A percentile compares a stretch with the other conserved stretches of the same genome.
Conservation (phyloP, 1,140 invertebrate species). For the Paralvinella palmiformis region DNA sequence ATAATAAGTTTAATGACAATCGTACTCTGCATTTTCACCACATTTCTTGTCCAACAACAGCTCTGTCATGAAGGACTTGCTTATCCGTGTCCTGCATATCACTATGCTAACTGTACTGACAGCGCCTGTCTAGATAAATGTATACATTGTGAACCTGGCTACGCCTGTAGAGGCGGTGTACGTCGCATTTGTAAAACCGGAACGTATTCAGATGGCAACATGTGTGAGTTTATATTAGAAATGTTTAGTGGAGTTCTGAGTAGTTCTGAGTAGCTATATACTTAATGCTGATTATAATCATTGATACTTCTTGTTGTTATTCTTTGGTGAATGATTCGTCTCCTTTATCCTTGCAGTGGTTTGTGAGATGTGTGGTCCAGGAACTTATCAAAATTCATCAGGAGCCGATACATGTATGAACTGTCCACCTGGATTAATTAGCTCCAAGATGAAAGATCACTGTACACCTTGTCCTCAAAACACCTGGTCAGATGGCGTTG, state of each 20-base stretch:
- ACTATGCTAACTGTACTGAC: constrained; percentile 28
- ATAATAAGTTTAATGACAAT: too few species aligned
- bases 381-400: constrained; percentile 28
- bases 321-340: too few species aligned
- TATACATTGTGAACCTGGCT: constrained; percentile 31
- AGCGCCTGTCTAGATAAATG: constrained; percentile 30
- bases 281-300: too few species aligned
- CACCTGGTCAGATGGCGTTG: constrained; percentile 25
- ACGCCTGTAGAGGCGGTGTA: constrained; percentile 31
- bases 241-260: too few species aligned
- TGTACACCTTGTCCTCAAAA: constrained; percentile 27
- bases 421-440: constrained; percentile 30
- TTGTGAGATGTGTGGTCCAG: constrained; percentile 29
- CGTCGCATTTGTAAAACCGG: constrained; percentile 27
- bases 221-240: too few species aligned
- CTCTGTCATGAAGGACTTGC: constrained; percentile 33
- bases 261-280: too few species aligned
- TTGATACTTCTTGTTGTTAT: too few species aligned
- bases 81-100: constrained; percentile 22
- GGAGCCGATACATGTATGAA: constrained; percentile 25
- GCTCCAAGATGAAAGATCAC: constrained; percentile 26
- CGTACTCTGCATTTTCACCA: too few species aligned
- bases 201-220: constrained; percentile 32
- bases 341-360: too few species aligned
- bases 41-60: too few species aligned